phyloP scores from a whole-genome alignment of 2,113 vertebrate species.

The Anser cygnoides region DNA sequence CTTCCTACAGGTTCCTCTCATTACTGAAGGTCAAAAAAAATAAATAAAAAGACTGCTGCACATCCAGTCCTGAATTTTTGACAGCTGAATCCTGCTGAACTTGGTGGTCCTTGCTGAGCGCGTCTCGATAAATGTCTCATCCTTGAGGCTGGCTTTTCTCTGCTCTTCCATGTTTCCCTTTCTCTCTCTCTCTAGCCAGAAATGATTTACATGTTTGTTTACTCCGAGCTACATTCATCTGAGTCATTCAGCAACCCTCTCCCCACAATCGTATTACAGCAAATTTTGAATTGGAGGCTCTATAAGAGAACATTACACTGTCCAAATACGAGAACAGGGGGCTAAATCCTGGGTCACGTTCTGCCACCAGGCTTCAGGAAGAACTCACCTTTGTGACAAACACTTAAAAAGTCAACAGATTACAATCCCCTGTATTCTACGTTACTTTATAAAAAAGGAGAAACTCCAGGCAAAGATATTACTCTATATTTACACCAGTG shows the following conservation, averaged over 20 bases:
- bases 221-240: conserved; percentile 69
- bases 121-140: not conserved
- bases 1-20: not conserved
- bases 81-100: not conserved
- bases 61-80: not conserved
- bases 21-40: not conserved
- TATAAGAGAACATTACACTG: not conserved
- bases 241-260: conserved; percentile 70
- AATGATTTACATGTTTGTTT: conserved; percentile 75
- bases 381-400: not conserved
- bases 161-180: not conserved
- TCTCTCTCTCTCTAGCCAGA: conserved; percentile 9
- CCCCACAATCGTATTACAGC: conserved; percentile 52
- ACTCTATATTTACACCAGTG: conserved; percentile 47
- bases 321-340: not conserved
- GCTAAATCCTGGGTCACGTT: not conserved
- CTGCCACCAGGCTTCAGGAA: not conserved
- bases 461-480: not conserved
- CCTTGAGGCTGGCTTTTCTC: not conserved
- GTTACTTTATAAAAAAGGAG: not conserved
- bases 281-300: conserved; percentile 39
- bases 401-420: not conserved
- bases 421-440: not conserved
- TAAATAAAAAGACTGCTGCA: not conserved
- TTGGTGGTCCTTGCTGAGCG: not conserved